A percentile compares a stretch with the other conserved stretches of the same genome.
These are phyloP conservation scores for Neopelma chrysocephalum DNA, from an alignment of 2,797 vertebrate genomes.

Conservation along the genomic window DNA sequence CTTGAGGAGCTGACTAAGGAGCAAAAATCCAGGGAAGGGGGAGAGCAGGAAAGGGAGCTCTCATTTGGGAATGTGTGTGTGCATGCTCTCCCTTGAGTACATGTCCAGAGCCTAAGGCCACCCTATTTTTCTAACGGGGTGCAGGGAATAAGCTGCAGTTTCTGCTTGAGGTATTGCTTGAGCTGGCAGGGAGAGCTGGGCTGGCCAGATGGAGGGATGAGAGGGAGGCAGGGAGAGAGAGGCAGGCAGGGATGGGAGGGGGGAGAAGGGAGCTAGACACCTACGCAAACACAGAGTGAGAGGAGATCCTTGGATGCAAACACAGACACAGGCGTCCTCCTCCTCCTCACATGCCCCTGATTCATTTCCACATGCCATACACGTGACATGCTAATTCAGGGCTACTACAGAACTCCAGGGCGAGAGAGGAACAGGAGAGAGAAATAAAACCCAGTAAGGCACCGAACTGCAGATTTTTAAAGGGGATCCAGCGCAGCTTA, in stretches of 20 bases:
- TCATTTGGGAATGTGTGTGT: not conserved
- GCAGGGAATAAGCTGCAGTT: conserved; percentile 42
- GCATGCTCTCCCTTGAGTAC: not conserved
- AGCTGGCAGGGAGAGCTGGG: conserved; percentile 57
- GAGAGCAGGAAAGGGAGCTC: not conserved
- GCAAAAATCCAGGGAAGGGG: not conserved
- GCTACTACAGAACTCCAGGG: conserved; percentile 73
- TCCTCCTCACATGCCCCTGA: conserved; percentile 72
- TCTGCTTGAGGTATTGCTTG: conserved; percentile 47
- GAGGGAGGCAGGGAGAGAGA: conserved; percentile 46
- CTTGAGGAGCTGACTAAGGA: conserved; percentile 42
- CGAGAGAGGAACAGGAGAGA: conserved; percentile 25
- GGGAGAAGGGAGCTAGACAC: conserved; percentile 64
- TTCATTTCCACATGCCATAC: conserved; percentile 75
- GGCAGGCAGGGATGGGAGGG: conserved; percentile 52
- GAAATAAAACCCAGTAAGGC: conserved; percentile 40
- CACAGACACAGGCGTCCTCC: conserved; percentile 69
- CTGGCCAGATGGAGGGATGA: conserved; percentile 65
- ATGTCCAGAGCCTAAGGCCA: not conserved
- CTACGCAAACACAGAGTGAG: conserved; percentile 77
- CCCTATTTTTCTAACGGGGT: not conserved
- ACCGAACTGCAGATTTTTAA: conserved; percentile 27
- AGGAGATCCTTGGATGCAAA: conserved; percentile 81
- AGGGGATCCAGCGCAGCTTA: not conserved
- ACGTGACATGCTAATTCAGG: conserved; percentile 76